Evolutionary conservation across 2,888 invertebrate species (phyloP).

Genomic region (Prosapia bicincta): DNA sequence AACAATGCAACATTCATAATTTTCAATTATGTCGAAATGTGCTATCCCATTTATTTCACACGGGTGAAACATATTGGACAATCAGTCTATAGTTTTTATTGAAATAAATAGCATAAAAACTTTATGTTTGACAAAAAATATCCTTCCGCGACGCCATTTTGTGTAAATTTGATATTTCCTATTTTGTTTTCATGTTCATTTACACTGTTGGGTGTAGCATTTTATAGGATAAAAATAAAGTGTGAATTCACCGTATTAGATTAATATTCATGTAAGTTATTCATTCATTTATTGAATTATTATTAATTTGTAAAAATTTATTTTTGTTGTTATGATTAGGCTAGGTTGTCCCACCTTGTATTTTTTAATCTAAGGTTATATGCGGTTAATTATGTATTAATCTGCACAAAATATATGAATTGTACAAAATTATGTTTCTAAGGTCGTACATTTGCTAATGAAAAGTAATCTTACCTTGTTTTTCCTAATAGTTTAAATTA

Average conservation of each 20-base stretch:
- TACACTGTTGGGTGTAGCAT: neutral
- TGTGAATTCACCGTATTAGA: neutral
- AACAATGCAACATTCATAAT: neutral
- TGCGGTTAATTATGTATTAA: neutral
- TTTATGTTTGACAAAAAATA: slow-evolving; percentile 14
- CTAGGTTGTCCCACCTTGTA: slow-evolving; percentile 2
- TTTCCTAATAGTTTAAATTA: neutral
- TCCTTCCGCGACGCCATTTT: slow-evolving; percentile 32
- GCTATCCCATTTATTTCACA: neutral
- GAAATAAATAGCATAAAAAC: neutral
- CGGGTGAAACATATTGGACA: neutral
- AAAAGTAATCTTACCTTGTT: neutral
- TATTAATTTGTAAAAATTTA: neutral
- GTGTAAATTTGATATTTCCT: slow-evolving; percentile 28
- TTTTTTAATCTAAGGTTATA: neutral
- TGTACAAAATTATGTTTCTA: too few relatives aligned
- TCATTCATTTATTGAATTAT: neutral
- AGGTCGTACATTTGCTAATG: neutral
- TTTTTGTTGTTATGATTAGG: neutral
- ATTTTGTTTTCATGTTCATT: slow-evolving; percentile 26
- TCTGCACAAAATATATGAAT: neutral
- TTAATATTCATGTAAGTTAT: neutral
- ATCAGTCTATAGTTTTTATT: neutral
- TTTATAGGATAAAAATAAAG: neutral
- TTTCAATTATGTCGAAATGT: neutral